Base-by-base conservation (phyloP, 2,888 invertebrate genomes). In the Ptychoptera albimana region DNA sequence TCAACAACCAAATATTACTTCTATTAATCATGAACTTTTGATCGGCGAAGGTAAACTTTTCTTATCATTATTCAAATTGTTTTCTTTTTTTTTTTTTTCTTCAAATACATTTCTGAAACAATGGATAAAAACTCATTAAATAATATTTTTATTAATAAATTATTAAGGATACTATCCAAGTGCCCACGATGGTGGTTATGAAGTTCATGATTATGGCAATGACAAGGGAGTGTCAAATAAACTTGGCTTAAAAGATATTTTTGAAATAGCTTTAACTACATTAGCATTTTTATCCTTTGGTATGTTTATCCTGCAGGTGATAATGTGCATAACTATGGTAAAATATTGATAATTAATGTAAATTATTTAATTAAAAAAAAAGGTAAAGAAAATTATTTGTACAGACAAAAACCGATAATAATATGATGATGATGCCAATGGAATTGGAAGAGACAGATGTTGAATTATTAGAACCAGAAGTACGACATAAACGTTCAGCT, bases 231-330 rank as follows among this genome's bases (percentile, higher is more conserved):
- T 42, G 14, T 23, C 42, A 1, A 47, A 45, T 36, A 43, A 47
- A 11, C 12, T 47, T 12, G 47, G 43, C 13, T 42, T 47, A 7
- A 47, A 47, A 11, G 81, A 86, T 52, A 71, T 87, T 35, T 82
- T 84, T 53, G 85, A 87, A 48, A 77, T 86, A 47, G 83, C 84
- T 0, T 67, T 86, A 16, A 86, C 86, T 1, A 84, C 84, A 1
- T 69, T 87, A 34, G 86, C 86, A 0, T 86, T 82, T 56, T 60
- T 86, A 9, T 81, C 85, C 0, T 87, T 87, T 54, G 83, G 82
- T 30, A 75, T 84, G 68, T 87, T 87, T 53, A 68, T 82, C 11
- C 68, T 86, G 39, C 84, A 87, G 59, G 75, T 86, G 11, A 68
- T 85, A 8, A 79, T 86, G 78, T 81, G 82, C 56, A 77, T 82